Evolutionary conservation across 92 coral and sea anemone genomes (phyloP), one percentile per base, ranked within the genome.

Genomic region (Porites divaricata): DNA sequence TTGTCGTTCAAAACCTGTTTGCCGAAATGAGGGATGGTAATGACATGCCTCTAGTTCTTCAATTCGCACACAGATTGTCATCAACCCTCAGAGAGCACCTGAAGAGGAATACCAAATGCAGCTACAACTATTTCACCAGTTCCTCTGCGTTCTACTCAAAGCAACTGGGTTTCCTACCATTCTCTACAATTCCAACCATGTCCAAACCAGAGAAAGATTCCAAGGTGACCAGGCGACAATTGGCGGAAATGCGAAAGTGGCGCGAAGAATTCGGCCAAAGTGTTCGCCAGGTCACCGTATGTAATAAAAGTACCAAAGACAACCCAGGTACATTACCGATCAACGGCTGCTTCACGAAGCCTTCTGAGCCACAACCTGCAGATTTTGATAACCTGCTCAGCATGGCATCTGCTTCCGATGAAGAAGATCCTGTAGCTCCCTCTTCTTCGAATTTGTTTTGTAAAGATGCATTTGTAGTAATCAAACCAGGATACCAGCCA

Each of bases 21-120:
- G 11, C 88, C 21, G 76, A 84, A 75, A 84, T 66, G 81, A 75
- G 81, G 19, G 20, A 72, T 24, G 86, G 78, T 50, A 81, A 81
- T 54, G 86, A 58, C 56, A 81, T 81, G 86, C 77, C 88, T 10
- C 69, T 85, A 70, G 88, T 85, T 24, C 22, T 85, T 66, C 88
- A 67, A 41, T 76, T 85, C 62, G 59, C 88, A 76, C 77, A 85
- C 62, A 74, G 83, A 63, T 76, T 85, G 35, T 64, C 88, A 25
- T 64, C 88, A 64, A 75, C 68, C n/a, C 21, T 76, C 50, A 72
- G 83, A 24, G 77, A 84, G 54, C 52, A 75, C 68, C 57, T 76
- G 59, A 84, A 84, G 88, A 67, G 77, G 63, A 70, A 56, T 53
- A 82, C 86, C 22, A 25, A 82, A 58, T 70, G 79, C 70, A 66